Percentiles rank a stretch among this genome's conserved stretches.
These are phyloP conservation scores for Brachionus angularis DNA, from an alignment of 1,140 invertebrate genomes.

Conservation along the genomic window DNA sequence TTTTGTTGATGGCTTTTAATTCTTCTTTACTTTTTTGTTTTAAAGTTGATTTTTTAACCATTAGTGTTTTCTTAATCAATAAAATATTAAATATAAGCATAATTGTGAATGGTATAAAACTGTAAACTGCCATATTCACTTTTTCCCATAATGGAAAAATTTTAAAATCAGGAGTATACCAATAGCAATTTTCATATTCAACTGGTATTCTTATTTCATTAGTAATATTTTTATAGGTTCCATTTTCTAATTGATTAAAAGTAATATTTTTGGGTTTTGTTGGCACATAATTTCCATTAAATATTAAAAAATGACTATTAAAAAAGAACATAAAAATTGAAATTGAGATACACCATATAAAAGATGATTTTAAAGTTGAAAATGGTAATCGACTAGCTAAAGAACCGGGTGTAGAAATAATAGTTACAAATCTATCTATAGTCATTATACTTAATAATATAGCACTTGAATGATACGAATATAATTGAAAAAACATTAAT, in stretches of 20 bases:
- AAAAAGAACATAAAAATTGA: not conserved
- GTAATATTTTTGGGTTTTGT: not conserved
- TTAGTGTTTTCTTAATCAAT: not conserved
- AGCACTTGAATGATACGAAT: not conserved
- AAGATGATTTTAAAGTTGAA: not conserved
- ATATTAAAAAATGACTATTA: slow-evolving; percentile 18
- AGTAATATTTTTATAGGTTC: not conserved
- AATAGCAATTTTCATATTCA: slow-evolving; percentile 15
- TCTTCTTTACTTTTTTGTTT: not conserved
- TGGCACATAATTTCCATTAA: not conserved
- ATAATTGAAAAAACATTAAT: slow-evolving; percentile 4
- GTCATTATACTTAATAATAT: not conserved
- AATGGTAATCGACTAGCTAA: not conserved
- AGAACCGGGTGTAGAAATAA: slow-evolving; percentile 13
- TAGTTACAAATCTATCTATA: slow-evolving; percentile 8
- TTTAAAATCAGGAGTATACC: not conserved
- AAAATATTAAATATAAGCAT: slow-evolving; percentile 36
- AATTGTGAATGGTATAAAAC: slow-evolving; percentile 11
- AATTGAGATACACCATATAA: not conserved
- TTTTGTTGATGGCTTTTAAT: not conserved
- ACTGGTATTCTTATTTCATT: not conserved
- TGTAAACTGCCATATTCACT: slow-evolving; percentile 11
- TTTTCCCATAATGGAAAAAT: not conserved
- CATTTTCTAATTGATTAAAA: not conserved
- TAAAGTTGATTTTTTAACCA: not conserved